phyloP scores from a whole-genome alignment of 37 sponge, comb jelly and placozoan genomes.

The Amphimedon queenslandica region DNA sequence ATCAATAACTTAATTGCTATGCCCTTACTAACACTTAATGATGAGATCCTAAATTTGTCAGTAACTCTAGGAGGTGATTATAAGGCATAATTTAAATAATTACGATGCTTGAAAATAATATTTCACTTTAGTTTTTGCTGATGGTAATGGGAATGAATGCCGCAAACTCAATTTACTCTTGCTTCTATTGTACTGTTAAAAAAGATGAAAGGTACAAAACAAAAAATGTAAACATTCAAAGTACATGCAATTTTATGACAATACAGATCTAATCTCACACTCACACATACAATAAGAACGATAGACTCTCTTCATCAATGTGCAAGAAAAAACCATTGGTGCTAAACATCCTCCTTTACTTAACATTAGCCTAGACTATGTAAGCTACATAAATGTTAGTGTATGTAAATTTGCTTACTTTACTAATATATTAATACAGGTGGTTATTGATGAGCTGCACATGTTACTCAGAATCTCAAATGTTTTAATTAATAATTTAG shows the following conservation, averaged over 20 bases:
- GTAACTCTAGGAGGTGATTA: conserved; percentile 25
- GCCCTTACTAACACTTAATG: too few relatives aligned
- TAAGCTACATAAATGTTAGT: too few relatives aligned
- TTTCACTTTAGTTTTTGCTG: conserved; percentile 10
- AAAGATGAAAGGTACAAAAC: conserved; percentile 9
- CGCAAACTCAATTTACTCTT: conserved; percentile 9
- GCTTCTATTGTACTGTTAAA: conserved; percentile 17
- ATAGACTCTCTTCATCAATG: not conserved
- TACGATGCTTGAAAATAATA: not conserved
- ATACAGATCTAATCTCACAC: too few relatives aligned
- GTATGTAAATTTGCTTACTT: not conserved
- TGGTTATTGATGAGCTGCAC: conserved; percentile 14
- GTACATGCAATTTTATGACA: too few relatives aligned
- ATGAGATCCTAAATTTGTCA: too few relatives aligned
- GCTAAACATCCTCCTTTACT: not conserved
- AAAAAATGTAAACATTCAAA: too few relatives aligned
- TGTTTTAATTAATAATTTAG: conserved; percentile 7
- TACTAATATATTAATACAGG: not conserved
- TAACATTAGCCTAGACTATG: too few relatives aligned
- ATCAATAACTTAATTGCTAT: too few relatives aligned
- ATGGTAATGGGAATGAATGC: conserved; percentile 25
- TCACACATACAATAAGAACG: not conserved
- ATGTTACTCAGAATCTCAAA: conserved; percentile 5
- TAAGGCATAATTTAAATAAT: conserved; percentile 5
- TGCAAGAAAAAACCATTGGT: not conserved